Conservation (phyloP, 2,797 vertebrate species). For the Gobio occitaniae region DNA sequence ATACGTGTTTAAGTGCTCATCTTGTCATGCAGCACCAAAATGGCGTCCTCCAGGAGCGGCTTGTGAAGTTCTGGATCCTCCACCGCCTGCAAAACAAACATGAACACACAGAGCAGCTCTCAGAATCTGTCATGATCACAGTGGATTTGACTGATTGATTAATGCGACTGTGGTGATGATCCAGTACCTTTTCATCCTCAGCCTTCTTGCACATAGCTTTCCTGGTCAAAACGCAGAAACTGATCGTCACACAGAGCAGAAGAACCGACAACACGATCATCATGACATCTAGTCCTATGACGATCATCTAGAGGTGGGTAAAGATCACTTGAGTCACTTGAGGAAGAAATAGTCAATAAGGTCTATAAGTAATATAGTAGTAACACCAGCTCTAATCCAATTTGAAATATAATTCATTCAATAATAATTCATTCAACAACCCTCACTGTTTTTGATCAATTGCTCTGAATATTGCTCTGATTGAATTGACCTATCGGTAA, state of each 20-base stretch:
- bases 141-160: not conserved
- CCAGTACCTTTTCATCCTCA: not conserved
- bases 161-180: not conserved
- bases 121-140: not conserved
- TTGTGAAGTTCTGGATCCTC: conserved; percentile 58
- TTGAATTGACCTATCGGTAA: too few species aligned
- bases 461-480: too few species aligned
- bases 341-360: not conserved
- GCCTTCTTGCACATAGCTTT: conserved; percentile 44
- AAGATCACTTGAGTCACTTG: conserved; percentile 21
- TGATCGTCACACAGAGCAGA: conserved; percentile 65
- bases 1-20: not conserved
- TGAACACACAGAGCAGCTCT: not conserved
- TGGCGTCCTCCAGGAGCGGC: conserved; percentile 55
- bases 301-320: not conserved
- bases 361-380: not conserved
- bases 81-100: conserved; percentile 49
- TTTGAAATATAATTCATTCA: too few species aligned
- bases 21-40: not conserved
- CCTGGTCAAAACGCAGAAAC: conserved; percentile 56
- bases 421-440: too few species aligned
- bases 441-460: too few species aligned
- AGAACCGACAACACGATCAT: conserved; percentile 66
- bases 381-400: not conserved
- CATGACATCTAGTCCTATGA: conserved; percentile 58